phyloP scores from a whole-genome alignment of 1,140 invertebrate species.

The Andrena cerasifolii region DNA sequence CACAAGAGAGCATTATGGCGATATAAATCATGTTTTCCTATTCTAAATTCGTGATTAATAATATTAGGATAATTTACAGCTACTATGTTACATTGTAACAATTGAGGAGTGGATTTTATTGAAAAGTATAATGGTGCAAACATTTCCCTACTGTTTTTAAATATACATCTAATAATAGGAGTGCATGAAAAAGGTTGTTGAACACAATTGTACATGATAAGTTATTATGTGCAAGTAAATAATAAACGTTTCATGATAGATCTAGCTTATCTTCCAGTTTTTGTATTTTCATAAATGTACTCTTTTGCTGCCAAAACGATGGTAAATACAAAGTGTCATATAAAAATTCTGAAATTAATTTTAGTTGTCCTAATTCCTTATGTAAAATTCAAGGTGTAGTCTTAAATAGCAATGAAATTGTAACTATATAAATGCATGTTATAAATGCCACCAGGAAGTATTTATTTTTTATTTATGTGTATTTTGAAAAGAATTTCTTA shows the following conservation, averaged over 20 bases:
- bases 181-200: not conserved
- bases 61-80: not conserved
- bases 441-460: slow-evolving; percentile 68
- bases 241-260: not conserved
- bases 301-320: slow-evolving; percentile 59
- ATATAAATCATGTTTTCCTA: slow-evolving; percentile 29
- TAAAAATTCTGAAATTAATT: slow-evolving; percentile 49
- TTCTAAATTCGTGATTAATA: slow-evolving; percentile 6
- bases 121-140: not conserved
- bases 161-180: not conserved
- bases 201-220: not conserved
- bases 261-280: slow-evolving; percentile 25
- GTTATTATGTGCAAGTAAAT: not conserved
- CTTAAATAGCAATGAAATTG: slow-evolving; percentile 42
- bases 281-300: slow-evolving; percentile 26
- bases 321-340: slow-evolving; percentile 35
- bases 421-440: slow-evolving; percentile 65
- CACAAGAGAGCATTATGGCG: slow-evolving; percentile 46
- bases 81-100: not conserved
- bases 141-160: slow-evolving; percentile 7
- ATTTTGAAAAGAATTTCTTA: slow-evolving; percentile 69
- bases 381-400: slow-evolving; percentile 43
- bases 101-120: not conserved
- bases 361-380: slow-evolving; percentile 49
- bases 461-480: slow-evolving; percentile 76